Conservation (phyloP, 2,113 vertebrate genomes). For the Calyptomena viridis region DNA sequence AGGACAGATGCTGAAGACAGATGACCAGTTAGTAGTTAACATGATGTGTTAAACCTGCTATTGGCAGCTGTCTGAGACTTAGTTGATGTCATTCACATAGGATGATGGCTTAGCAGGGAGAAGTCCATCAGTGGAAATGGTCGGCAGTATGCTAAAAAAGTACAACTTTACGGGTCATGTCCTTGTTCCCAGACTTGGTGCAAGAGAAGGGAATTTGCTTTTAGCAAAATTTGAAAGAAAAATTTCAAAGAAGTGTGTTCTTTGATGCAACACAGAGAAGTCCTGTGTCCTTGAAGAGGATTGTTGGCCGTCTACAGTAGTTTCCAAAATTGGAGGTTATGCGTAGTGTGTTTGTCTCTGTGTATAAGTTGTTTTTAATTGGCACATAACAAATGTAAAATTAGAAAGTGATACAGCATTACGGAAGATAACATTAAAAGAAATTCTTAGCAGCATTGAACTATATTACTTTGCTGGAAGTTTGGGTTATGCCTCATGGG, state of each 20-base stretch:
- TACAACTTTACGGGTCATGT: not conserved
- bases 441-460: not conserved
- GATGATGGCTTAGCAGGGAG: not conserved
- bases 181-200: not conserved
- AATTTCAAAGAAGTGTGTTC: not conserved
- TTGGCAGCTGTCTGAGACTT: not conserved
- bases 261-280: constrained; percentile 30
- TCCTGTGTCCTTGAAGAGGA: not conserved
- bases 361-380: not conserved
- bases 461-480: not conserved
- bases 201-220: not conserved
- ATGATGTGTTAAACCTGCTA: not conserved
- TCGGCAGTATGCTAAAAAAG: not conserved
- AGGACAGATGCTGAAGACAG: not conserved
- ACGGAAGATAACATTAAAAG: not conserved
- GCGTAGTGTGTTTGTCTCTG: accelerated
- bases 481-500: not conserved
- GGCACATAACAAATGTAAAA: not conserved
- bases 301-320: not conserved
- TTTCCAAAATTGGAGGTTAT: not conserved
- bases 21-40: not conserved
- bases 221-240: not conserved
- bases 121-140: not conserved
- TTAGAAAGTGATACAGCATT: not conserved
- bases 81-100: not conserved